Conservation (phyloP, 2,888 invertebrate species). For the Brachypalpus laphriformis region DNA sequence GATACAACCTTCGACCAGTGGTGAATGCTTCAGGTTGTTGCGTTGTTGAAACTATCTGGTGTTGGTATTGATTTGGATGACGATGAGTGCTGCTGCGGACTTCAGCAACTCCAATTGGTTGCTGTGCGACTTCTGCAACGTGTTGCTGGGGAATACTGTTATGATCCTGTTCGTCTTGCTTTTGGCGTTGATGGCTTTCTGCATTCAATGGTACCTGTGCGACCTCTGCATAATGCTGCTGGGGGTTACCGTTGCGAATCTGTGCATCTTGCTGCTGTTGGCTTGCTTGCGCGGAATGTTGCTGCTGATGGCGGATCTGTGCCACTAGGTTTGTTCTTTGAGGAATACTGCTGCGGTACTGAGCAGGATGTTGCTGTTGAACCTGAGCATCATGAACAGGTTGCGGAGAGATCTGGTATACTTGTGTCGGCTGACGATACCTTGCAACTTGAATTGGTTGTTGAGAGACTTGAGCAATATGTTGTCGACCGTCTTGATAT, state of each 20-base stretch:
- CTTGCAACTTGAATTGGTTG: neutral
- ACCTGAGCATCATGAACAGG: neutral
- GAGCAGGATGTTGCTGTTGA: conserved; percentile 6
- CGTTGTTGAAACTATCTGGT: conserved; percentile 13
- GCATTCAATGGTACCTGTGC: too few species aligned
- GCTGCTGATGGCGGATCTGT: conserved; percentile 38
- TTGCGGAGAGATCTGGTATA: neutral
- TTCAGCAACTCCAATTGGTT: conserved; percentile 29
- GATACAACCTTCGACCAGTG: conserved; percentile 74
- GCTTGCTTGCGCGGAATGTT: neutral
- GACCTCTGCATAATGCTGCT: neutral
- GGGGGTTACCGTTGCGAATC: neutral
- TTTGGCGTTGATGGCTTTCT: neutral
- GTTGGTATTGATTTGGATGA: conserved; percentile 11
- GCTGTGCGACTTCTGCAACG: neutral
- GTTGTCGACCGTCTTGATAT: neutral
- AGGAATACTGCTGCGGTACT: neutral
- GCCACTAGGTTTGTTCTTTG: conserved; percentile 41
- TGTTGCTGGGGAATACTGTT: neutral
- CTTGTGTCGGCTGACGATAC: neutral
- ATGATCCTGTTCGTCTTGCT: neutral
- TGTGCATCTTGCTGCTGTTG: neutral
- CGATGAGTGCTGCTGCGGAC: conserved; percentile 33
- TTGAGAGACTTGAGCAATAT: neutral
- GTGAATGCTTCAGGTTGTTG: conserved; percentile 30